phyloP scores from a whole-genome alignment of 2,797 vertebrate species.

The Amblyraja radiata region DNA sequence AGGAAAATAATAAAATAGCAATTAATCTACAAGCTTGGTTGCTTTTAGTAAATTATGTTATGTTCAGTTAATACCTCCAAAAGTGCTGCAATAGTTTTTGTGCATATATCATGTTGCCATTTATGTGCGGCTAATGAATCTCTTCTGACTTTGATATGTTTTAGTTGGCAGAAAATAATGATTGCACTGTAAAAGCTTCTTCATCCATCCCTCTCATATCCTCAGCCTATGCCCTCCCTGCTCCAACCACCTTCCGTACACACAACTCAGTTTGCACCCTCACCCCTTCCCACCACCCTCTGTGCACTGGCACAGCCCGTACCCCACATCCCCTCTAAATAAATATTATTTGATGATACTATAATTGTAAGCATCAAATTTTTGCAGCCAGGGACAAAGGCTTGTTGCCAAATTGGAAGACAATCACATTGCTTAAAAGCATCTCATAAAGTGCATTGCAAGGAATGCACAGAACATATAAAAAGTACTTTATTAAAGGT shows the following conservation, averaged over 20 bases:
- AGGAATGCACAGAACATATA: no score
- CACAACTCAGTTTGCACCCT: neutral
- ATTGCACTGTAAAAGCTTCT: neutral
- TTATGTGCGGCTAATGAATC: neutral
- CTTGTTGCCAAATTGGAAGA: no score
- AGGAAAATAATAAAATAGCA: neutral
- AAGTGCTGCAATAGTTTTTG: neutral
- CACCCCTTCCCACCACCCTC: neutral
- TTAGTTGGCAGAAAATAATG: neutral
- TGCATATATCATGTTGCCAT: neutral
- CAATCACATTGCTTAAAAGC: no score
- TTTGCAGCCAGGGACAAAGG: no score
- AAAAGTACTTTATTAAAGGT: no score
- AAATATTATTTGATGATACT: no score
- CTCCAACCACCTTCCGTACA: neutral
- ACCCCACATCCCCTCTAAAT: neutral
- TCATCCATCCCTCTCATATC: neutral
- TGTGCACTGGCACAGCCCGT: no score
- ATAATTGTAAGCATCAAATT: no score
- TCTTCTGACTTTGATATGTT: neutral
- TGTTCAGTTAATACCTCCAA: neutral
- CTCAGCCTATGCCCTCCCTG: neutral
- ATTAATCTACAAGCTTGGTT: neutral
- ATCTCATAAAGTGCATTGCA: no score
- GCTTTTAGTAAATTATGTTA: neutral